Conservation (phyloP, 2,113 vertebrate genomes). For the Rissa tridactyla region DNA sequence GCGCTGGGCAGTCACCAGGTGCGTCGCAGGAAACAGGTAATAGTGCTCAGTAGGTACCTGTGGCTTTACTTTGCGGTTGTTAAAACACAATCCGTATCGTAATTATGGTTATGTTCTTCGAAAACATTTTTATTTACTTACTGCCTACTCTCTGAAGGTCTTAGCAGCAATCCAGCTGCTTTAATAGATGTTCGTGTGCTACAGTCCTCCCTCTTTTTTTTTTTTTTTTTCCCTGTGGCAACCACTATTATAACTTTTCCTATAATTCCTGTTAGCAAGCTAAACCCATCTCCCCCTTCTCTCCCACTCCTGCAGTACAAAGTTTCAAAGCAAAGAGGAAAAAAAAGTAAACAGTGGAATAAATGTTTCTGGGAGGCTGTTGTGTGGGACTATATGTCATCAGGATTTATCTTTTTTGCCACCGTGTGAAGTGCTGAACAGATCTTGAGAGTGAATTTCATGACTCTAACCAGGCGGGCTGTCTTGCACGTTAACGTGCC, state of each 20-base stretch:
- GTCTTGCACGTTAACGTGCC: accelerated
- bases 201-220: background rate
- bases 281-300: background rate
- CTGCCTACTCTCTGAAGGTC: background rate
- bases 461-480: background rate
- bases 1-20: background rate
- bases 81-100: background rate
- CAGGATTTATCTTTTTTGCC: background rate
- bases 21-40: background rate
- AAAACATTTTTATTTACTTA: background rate
- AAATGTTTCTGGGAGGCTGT: background rate
- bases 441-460: background rate
- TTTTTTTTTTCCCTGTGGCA: background rate
- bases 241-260: background rate
- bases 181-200: background rate
- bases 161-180: background rate
- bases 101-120: background rate
- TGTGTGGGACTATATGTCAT: background rate
- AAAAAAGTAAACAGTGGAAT: background rate
- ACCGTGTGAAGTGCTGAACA: background rate
- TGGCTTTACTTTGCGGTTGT: background rate
- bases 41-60: background rate
- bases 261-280: background rate
- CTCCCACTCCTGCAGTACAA: background rate
- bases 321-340: background rate